Evolutionary conservation across 2,888 invertebrate genomes (phyloP).

Genomic region (Nemoura dubitans): DNA sequence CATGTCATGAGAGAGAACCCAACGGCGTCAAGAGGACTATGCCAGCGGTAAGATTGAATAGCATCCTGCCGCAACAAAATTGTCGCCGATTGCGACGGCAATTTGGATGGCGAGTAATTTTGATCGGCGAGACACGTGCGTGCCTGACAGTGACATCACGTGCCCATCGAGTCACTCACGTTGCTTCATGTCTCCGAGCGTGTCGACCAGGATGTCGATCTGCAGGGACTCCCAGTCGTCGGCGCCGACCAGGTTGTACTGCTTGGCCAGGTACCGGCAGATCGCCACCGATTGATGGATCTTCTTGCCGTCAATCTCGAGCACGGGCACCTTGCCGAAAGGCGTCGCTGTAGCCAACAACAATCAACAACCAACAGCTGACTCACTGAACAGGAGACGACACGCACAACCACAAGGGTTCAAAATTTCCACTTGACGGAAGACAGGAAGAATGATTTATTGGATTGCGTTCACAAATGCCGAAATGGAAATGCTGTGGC

Average conservation of each 20-base stretch:
- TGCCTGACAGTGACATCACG: neutral
- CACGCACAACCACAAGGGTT: no score
- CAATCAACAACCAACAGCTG: no score
- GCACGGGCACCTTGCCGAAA: conserved; percentile 70
- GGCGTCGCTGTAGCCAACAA: conserved; percentile 63
- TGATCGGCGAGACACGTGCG: neutral
- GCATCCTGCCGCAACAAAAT: neutral
- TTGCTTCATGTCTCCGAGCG: conserved; percentile 67
- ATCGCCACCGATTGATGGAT: conserved; percentile 70
- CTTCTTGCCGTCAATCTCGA: conserved; percentile 70
- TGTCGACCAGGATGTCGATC: conserved; percentile 71
- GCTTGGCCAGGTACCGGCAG: conserved; percentile 69
- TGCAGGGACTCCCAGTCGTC: conserved; percentile 68
- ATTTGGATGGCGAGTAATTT: neutral
- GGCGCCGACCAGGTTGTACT: conserved; percentile 66
- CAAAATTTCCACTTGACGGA: no score
- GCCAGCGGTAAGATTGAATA: no score
- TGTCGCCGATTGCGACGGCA: neutral
- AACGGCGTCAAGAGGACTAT: no score
- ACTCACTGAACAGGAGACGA: no score
- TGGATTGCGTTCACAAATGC: no score
- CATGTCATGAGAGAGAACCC: no score
- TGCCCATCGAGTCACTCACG: conserved; percentile 59
- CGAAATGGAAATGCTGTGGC: no score
- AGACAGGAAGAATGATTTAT: no score